Evolutionary conservation across 2,113 vertebrate genomes (phyloP), one percentile per base, ranked within the genome.

Genomic region (Neotoma lepida): DNA sequence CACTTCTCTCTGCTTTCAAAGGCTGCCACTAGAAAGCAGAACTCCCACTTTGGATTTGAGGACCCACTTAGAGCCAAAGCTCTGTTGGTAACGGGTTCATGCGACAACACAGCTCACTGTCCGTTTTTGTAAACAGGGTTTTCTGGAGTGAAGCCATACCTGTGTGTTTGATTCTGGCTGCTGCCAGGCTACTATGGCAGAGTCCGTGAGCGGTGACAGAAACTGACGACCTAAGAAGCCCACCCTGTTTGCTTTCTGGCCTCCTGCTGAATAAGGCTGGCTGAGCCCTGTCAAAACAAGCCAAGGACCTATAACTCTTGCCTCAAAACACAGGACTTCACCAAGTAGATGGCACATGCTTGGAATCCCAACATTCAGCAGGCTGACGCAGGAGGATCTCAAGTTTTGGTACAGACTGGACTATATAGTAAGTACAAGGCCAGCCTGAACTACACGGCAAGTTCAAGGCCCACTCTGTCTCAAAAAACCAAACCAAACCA

Each of bases 121-220:
- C 46, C 86, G 15, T 66, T 81, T 95, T 76, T 41, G 22, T 44
- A 76, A 90, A 90, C 87, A 76, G 94, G 64, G 24, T 92, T 95
- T 95, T 66, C 90, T 89, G 70, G 41, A 44, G 77, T 44, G 13
- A 61, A 94, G 18, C 28, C n/a, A 56, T 10, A 20, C 13, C 26
- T 41, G 30, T 78, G 54, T 73, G 20, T 86, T 82, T 26, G 44
- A 44, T 46, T 46, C 4, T n/a, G 63, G n/a, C 28, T 64, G 39
- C 39, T 68, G 56, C 24, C 46, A 68, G 26, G 70, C 35, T 44
- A 28, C 2, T n/a, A 8, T n/a, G n/a, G 63, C 22, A 88, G 39
- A 30, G 17, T 39, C 71, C 30, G 80, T 22, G n/a, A 61, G 28
- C 54, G 30, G 35, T 44, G 30, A 64, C 26, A 26, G 35, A 92